phyloP scores from a whole-genome alignment of 2,113 vertebrate genomes.

The Syngnathus floridae region DNA sequence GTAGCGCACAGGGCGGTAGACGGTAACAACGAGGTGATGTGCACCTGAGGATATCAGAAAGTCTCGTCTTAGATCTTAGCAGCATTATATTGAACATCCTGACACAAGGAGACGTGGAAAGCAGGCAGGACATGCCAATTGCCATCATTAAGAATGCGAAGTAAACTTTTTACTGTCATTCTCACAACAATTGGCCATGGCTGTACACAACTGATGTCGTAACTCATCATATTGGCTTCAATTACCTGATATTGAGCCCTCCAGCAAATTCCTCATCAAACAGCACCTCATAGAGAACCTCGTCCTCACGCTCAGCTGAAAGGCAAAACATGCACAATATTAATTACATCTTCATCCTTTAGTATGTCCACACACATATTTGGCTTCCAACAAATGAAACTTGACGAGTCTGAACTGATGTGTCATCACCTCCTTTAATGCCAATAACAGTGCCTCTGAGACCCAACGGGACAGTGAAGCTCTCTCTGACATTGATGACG shows the following conservation, averaged over 20 bases:
- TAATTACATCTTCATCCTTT: not conserved
- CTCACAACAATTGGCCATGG: too few relatives aligned
- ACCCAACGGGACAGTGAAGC: conserved; percentile 89
- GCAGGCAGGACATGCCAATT: too few relatives aligned
- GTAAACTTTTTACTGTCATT: too few relatives aligned
- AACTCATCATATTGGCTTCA: not conserved
- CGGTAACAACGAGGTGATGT: conserved; percentile 82
- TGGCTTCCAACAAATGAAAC: not conserved
- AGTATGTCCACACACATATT: not conserved
- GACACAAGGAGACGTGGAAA: too few relatives aligned
- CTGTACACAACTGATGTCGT: too few relatives aligned
- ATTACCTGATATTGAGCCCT: conserved; percentile 90
- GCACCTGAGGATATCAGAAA: conserved; percentile 65
- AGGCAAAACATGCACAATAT: not conserved
- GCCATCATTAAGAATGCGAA: too few relatives aligned
- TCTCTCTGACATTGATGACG: conserved; percentile 91
- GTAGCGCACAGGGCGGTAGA: conserved; percentile 89
- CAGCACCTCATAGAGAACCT: conserved; percentile 93
- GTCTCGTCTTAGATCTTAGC: not conserved
- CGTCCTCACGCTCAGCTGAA: conserved; percentile 85
- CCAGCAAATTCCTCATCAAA: conserved; percentile 97
- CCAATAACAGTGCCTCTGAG: conserved; percentile 90
- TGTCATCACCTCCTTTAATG: conserved; percentile 87
- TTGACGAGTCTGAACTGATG: not conserved
- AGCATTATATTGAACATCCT: not conserved